Evolutionary conservation across 2,113 vertebrate genomes (phyloP).

Genomic region (Onychostruthus taczanowskii): DNA sequence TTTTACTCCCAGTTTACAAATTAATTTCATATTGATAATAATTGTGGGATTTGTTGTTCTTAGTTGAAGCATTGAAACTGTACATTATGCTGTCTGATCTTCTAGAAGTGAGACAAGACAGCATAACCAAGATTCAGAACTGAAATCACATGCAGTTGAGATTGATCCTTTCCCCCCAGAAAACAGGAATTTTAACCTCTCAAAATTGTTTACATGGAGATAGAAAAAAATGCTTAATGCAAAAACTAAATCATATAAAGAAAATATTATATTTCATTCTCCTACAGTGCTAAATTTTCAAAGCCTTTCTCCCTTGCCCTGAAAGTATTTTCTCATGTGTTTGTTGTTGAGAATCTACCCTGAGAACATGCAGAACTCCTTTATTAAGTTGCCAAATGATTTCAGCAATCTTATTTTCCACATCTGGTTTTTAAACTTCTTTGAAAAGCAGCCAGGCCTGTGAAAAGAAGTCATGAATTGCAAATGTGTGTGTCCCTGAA

Average conservation of each 20-base stretch:
- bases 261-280: neutral
- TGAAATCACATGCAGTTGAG: neutral
- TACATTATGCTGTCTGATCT: neutral
- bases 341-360: slow-evolving; percentile 25
- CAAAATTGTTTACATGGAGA: neutral
- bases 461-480: slow-evolving; percentile 47
- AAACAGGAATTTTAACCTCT: neutral
- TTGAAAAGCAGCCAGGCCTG: slow-evolving; percentile 36
- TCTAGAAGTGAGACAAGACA: neutral
- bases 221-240: neutral
- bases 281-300: neutral
- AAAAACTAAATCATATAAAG: neutral
- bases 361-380: slow-evolving; percentile 25
- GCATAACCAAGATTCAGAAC: neutral
- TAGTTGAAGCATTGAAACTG: neutral
- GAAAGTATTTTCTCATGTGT: slow-evolving; percentile 29
- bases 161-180: neutral
- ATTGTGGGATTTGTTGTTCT: neutral
- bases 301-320: neutral
- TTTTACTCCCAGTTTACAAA: neutral
- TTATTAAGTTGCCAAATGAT: slow-evolving; percentile 58
- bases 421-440: slow-evolving; percentile 59
- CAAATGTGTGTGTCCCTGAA: slow-evolving; percentile 3
- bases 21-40: neutral
- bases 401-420: slow-evolving; percentile 51